Base-by-base conservation (phyloP, 2,888 invertebrate species). In the Ichneumon xanthorius region DNA sequence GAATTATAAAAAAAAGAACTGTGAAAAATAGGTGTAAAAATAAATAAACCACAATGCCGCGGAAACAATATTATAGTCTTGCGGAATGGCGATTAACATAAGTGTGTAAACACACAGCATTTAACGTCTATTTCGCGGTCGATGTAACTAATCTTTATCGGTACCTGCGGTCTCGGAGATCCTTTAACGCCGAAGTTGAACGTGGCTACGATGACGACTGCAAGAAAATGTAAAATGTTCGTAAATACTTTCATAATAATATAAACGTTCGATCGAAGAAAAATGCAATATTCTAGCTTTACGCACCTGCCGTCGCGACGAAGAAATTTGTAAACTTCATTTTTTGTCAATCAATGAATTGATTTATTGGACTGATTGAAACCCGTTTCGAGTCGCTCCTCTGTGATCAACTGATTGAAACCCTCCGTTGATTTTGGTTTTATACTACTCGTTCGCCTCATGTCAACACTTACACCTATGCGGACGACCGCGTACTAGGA, bases 371-470 rank as follows among this genome's bases (percentile, higher is more conserved):
- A 19, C n/a, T 4, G 40, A 14, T 22, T 14, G 16, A 50, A 67
- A 11, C 45, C 67, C 53, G 37, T 16, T 37, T 77, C 6, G 37
- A 26, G 16, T 1, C 3, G n/a, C 50, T 16, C 50, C 4, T 50
- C 16, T 2, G 40, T 33, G 61, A 81, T 80, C 40, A 22, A 87
- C 84, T 86, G 86, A 75, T 70, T 63, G 55, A 37, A 72, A 55
- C 26, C 22, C 73, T 37, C 63, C 37, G 40, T 73, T 80, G 72
- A 75, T 71, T 84, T 72, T 71, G 78, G 55, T 77, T 86, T 86
- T 86, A 87, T 87, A 85, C 77, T 48, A 70, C 80, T 81, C 71
- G 71, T 58, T 40, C 63, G 58, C 70, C 33, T 37, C 73, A 65
- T 65, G 37, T 48, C 30, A 16, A 16, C 48, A 26, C 37, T 65